Evolutionary conservation across 2,888 invertebrate genomes (phyloP).

Genomic region (Cecidostiba fungosa): DNA sequence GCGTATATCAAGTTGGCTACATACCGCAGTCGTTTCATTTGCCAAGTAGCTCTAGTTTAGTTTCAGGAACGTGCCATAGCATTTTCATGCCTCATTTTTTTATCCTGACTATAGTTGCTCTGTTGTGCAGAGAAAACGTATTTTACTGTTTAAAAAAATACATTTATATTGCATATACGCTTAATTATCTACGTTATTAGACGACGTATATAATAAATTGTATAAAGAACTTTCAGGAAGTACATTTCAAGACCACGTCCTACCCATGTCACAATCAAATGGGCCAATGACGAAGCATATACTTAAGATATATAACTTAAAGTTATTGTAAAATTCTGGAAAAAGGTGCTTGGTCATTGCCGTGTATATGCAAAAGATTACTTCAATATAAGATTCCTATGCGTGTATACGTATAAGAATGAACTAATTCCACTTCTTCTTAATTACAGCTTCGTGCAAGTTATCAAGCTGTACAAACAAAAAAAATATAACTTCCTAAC

Average conservation of each 20-base stretch:
- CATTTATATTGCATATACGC: too few relatives aligned
- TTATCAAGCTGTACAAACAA: background rate
- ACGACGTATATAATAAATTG: background rate
- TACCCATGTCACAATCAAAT: background rate
- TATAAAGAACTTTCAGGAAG: too few relatives aligned
- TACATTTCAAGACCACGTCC: too few relatives aligned
- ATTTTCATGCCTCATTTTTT: conserved; percentile 38
- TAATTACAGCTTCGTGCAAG: background rate
- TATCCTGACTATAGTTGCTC: background rate
- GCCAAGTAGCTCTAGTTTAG: conserved; percentile 31
- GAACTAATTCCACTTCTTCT: background rate
- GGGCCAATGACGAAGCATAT: background rate
- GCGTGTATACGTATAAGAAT: too few relatives aligned
- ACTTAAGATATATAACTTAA: background rate
- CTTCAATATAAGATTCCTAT: too few relatives aligned
- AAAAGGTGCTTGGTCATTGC: background rate
- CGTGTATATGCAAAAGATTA: too few relatives aligned
- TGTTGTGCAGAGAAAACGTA: background rate
- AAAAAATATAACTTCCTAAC: background rate
- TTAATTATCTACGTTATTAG: background rate
- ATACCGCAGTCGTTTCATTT: conserved; percentile 7
- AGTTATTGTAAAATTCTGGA: background rate
- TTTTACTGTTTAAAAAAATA: background rate
- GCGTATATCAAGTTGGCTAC: conserved; percentile 17
- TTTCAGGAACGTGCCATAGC: conserved; percentile 15